Percentiles rank a stretch among this genome's conserved stretches.
Conservation (phyloP, 2,797 vertebrate genomes). For the Rhinella marina region DNA sequence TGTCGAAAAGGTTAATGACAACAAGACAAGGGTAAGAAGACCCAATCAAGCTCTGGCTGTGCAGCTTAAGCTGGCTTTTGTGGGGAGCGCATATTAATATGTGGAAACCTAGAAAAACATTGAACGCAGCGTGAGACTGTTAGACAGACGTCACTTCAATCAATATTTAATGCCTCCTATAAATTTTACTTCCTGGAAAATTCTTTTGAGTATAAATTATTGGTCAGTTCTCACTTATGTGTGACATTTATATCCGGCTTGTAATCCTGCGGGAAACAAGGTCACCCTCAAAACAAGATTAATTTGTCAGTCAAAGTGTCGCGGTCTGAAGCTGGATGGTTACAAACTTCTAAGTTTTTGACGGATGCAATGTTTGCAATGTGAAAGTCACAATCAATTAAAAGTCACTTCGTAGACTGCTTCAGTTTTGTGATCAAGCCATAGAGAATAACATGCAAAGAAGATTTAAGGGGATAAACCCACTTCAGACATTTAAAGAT, state of each 20-base stretch:
- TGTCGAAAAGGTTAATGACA: not conserved
- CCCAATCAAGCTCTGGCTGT: constrained; percentile 29
- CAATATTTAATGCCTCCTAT: constrained; percentile 34
- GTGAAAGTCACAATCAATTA: constrained; percentile 18
- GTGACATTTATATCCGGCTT: constrained; percentile 36
- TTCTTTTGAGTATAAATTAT: constrained; percentile 29
- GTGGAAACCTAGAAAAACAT: not conserved
- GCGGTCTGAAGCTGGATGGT: not conserved
- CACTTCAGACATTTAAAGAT: too few relatives aligned
- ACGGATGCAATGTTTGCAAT: not conserved
- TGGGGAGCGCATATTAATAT: not conserved
- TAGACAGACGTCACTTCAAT: constrained; percentile 5
- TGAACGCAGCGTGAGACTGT: constrained; percentile 6
- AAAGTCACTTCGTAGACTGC: not conserved
- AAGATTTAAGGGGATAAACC: not conserved
- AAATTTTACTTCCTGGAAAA: constrained; percentile 22
- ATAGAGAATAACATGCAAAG: not conserved
- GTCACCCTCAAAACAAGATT: constrained; percentile 50
- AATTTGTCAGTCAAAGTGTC: constrained; percentile 46
- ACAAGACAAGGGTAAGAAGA: not conserved
- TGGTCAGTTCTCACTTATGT: constrained; percentile 8
- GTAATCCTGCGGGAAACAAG: constrained; percentile 45
- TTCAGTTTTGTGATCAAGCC: not conserved
- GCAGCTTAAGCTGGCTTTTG: not conserved
- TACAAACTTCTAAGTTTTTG: not conserved